Evolutionary conservation across 2,113 vertebrate species (phyloP).

Genomic region (Colossoma macropomum): DNA sequence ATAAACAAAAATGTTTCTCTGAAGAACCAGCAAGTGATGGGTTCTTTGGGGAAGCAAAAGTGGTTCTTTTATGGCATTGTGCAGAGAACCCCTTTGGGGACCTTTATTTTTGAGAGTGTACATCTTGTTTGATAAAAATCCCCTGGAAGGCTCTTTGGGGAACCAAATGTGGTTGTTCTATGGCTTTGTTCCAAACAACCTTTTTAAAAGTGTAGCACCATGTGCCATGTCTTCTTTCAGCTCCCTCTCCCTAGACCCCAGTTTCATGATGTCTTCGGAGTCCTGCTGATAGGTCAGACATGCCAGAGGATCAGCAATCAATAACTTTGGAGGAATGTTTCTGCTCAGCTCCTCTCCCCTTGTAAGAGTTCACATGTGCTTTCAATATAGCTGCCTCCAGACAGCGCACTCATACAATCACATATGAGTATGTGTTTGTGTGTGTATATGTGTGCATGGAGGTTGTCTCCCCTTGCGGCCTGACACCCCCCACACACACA

Average conservation of each 20-base stretch:
- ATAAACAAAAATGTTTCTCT: no score
- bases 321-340: slow-evolving; percentile 74
- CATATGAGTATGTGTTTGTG: slow-evolving; percentile 58
- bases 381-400: slow-evolving; percentile 78
- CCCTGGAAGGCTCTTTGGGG: not conserved
- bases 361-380: slow-evolving; percentile 81
- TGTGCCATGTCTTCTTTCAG: slow-evolving; percentile 14
- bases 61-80: no score
- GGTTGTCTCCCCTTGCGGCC: not conserved
- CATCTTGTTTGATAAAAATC: no score
- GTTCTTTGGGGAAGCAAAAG: no score
- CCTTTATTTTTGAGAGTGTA: no score
- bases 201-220: not conserved
- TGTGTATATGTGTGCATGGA: not conserved
- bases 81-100: no score
- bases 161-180: not conserved
- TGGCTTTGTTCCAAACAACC: not conserved
- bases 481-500: slow-evolving; percentile 22
- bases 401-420: slow-evolving; percentile 74
- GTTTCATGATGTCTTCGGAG: slow-evolving; percentile 63
- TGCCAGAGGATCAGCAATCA: slow-evolving; percentile 78
- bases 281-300: slow-evolving; percentile 73
- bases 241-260: slow-evolving; percentile 11
- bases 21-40: no score
- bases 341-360: slow-evolving; percentile 55